These are phyloP conservation scores for Pseudorhiza aurosa DNA, from an alignment of 30 jellyfish, hydroid and myxozoan genomes.

Conservation along the genomic window DNA sequence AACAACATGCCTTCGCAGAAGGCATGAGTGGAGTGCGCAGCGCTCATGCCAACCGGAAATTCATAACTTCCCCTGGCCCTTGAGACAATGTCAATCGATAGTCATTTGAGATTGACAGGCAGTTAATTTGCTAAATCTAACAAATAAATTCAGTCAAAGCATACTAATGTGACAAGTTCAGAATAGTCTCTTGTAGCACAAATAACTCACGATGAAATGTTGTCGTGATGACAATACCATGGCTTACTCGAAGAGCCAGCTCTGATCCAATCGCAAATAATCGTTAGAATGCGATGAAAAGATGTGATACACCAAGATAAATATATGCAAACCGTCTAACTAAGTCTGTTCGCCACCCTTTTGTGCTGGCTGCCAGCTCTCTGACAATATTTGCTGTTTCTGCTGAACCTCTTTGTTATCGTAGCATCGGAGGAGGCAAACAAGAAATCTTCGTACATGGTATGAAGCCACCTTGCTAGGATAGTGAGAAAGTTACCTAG, in stretches of 20 bases:
- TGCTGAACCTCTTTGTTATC: neutral
- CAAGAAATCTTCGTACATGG: neutral
- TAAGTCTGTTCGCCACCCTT: neutral
- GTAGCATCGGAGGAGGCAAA: neutral
- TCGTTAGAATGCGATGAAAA: neutral
- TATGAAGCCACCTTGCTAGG: neutral
- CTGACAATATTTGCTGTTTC: slow-evolving; percentile 31
- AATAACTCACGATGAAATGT: too few species aligned
- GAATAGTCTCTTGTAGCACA: too few species aligned
- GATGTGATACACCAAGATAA: neutral
- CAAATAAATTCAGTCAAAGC: too few species aligned
- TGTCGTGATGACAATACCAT: too few species aligned
- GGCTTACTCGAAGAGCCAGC: neutral
- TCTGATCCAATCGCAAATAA: neutral
- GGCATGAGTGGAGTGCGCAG: too few species aligned
- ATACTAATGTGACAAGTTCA: too few species aligned
- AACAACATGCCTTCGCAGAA: slow-evolving; percentile 50
- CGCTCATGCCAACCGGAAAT: too few species aligned
- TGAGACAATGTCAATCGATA: too few species aligned
- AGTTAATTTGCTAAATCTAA: too few species aligned
- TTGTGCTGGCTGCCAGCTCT: slow-evolving; percentile 5
- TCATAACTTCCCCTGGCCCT: too few species aligned
- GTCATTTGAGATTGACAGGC: too few species aligned
- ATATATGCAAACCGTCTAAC: neutral
- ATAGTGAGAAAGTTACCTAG: neutral